Evolutionary conservation across 2,113 vertebrate species (phyloP).

Genomic region (Okapia johnstoni): DNA sequence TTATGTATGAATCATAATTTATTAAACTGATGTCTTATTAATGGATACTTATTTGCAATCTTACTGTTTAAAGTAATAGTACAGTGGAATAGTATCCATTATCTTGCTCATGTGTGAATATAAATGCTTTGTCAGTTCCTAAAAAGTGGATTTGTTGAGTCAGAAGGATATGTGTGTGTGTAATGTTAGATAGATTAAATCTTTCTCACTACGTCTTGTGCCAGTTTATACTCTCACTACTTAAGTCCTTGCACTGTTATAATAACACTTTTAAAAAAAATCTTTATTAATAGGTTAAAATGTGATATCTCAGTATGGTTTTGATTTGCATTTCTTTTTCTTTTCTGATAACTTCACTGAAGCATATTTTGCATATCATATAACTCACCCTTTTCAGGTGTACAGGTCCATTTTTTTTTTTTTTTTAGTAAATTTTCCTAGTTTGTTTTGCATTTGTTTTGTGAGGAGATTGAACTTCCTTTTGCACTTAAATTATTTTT

Average conservation of each 20-base stretch:
- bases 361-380: background rate
- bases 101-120: background rate
- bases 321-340: background rate
- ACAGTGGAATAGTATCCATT: background rate
- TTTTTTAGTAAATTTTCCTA: background rate
- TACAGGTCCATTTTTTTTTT: background rate
- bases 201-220: background rate
- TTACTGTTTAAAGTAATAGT: background rate
- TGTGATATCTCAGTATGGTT: background rate
- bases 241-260: background rate
- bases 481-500: background rate
- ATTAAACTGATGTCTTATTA: background rate
- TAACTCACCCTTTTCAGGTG: background rate
- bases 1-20: background rate
- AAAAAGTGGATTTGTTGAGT: background rate
- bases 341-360: background rate
- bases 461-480: background rate
- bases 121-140: constrained; percentile 17
- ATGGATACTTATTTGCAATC: background rate
- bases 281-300: background rate
- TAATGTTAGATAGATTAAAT: background rate
- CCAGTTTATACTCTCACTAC: background rate
- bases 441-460: constrained; percentile 33
- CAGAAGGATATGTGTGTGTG: background rate
- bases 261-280: background rate